Base-by-base conservation (phyloP, 1,140 invertebrate genomes). In the Coenobita brevimanus region DNA sequence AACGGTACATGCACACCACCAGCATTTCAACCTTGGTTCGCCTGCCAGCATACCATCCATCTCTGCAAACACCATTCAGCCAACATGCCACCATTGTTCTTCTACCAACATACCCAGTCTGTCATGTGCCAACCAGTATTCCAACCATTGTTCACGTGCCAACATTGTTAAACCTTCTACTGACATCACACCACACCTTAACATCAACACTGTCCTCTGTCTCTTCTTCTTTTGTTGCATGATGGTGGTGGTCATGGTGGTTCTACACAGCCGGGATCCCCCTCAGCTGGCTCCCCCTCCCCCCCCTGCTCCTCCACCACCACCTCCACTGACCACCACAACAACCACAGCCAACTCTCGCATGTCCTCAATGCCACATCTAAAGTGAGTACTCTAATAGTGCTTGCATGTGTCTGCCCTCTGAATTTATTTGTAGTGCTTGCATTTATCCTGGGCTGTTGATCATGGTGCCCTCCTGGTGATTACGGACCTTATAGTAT, bases 271-370 rank as follows among this genome's bases (percentile, higher is more conserved):
- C 81, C 15, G 57, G 43, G 71, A 24, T 91, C 78, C 73, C 94
- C 93, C 91, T 94, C 94, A 50, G 95, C 95, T 92, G 94, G 94
- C 89, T 93, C 94, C 89, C 92, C 92, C 90, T 95, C 94, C 27
- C 94, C 94, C 54, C 94, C 94, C 90, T 95, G 94, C 90, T 95
- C 94, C 38, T 94, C 94, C 27, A 95, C 94, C n/a, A 94, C 93
- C 89, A 94, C 94, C 92, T 94, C 94, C 89, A 94, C 94, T 92
- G 94, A 94, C 30, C 79, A 89, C 57, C 73, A 69, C 62, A 73
- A 79, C 81, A 38, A 33, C 81, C 36, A 62, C 80, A 57, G 83
- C 60, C 80, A 89, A 79, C 73, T 81, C 21, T 75, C 89, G 43
- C 89, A 89, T 80, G 89, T 89, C 64, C 79, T 82, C 86, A 88